phyloP scores from a whole-genome alignment of 2,797 vertebrate genomes.

The Catostomus latipinnis region DNA sequence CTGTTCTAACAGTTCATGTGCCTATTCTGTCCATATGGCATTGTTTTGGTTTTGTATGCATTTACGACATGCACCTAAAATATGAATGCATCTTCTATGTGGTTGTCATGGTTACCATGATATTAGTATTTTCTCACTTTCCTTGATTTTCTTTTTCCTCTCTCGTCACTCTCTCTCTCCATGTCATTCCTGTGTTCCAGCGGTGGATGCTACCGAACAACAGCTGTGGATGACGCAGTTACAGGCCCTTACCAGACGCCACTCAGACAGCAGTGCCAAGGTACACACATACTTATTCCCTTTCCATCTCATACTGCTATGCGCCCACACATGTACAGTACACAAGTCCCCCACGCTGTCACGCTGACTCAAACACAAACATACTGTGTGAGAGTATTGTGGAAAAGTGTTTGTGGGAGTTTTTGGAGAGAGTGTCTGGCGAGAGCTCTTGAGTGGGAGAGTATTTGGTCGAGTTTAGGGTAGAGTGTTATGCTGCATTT shows the following conservation, averaged over 20 bases:
- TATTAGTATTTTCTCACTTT: too few relatives aligned
- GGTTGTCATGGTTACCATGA: not conserved
- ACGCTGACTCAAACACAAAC: too few relatives aligned
- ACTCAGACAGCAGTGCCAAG: slow-evolving; percentile 90
- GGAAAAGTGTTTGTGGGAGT: too few relatives aligned
- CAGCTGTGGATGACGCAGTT: slow-evolving; percentile 96
- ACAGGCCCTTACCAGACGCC: slow-evolving; percentile 90
- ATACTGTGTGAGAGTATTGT: too few relatives aligned
- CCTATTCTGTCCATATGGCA: too few relatives aligned
- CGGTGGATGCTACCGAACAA: slow-evolving; percentile 90
- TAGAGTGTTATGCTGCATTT: too few relatives aligned
- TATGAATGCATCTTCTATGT: not conserved
- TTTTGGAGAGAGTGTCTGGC: too few relatives aligned
- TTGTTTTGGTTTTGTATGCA: not conserved
- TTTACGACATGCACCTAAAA: not conserved
- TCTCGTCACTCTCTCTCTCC: not conserved
- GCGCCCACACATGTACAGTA: not conserved
- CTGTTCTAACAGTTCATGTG: too few relatives aligned
- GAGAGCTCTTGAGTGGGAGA: too few relatives aligned
- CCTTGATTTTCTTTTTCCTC: too few relatives aligned
- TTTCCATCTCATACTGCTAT: slow-evolving; percentile 1
- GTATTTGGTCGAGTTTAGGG: too few relatives aligned
- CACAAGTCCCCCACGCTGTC: too few relatives aligned
- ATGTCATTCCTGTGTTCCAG: slow-evolving; percentile 65
- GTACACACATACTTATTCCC: slow-evolving; percentile 65